Percentiles rank a stretch among this genome's conserved stretches.
phyloP scores from a whole-genome alignment of 2,113 vertebrate species.

The Diglossa brunneiventris region DNA sequence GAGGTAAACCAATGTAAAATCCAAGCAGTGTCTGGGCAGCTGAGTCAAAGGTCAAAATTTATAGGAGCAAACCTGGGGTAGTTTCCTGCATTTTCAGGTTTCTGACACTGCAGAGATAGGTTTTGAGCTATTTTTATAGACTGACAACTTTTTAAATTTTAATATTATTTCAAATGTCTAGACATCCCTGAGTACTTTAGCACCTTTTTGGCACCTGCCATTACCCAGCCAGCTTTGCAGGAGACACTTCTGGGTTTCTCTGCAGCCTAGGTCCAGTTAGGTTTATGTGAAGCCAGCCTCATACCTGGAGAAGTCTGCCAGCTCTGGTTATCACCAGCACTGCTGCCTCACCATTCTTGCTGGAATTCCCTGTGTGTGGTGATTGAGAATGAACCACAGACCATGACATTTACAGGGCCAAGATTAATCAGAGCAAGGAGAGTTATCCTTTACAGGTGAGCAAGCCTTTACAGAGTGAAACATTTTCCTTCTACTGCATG shows the following conservation, averaged over 20 bases:
- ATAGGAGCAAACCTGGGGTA: neutral
- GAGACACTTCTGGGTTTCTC: neutral
- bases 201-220: neutral
- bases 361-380: neutral
- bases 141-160: neutral
- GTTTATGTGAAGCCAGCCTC: neutral
- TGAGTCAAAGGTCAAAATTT: constrained; percentile 11
- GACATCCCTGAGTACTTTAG: neutral
- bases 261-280: neutral
- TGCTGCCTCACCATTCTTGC: neutral
- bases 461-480: neutral
- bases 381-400: neutral
- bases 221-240: neutral
- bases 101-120: neutral
- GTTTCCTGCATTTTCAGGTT: neutral
- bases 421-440: neutral
- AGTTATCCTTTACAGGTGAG: neutral
- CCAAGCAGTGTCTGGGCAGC: neutral
- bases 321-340: neutral
- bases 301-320: neutral
- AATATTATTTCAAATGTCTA: neutral
- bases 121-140: neutral
- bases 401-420: neutral
- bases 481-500: neutral
- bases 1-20: neutral